Base-by-base conservation (phyloP, 53 echinoderm and acorn worm genomes). In the Hippasteria phrygiana region DNA sequence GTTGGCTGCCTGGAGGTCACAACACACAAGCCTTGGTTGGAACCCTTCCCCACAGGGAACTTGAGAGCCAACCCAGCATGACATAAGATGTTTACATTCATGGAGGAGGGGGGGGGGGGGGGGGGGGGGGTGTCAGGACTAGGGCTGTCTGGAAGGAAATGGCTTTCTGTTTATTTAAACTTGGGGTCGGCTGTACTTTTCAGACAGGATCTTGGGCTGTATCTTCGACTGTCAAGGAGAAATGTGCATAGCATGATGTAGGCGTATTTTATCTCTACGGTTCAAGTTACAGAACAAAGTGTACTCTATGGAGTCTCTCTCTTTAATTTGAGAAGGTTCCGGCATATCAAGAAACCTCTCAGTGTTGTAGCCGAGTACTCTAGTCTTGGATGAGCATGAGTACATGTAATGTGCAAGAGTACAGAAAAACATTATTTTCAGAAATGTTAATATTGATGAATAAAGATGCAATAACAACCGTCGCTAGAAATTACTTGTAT, bases 131-230 rank as follows among this genome's bases (percentile, higher is more conserved):
- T 70, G 42, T 82, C 82, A 66, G 82, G 71, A 71, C 22, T 43
- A 71, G 53, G 47, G 35, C 71, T 85, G 85, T 85, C 85, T 85
- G 85, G 82, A 39, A 51, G 64, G 82, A 43, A 65, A 62, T 40
- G 51, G 34, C 51, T 32, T 8, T 48, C 71, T 85, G 85, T 85
- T 85, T 85, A 85, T 85, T 70, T 85, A 70, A 71, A 35, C 85
- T 50, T 71, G 22, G 47, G 85, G 85, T 85, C 85, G 37, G 34
- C 70, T 85, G 85, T 51, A 85, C 85, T 85, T 85, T 82, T 59
- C 13, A n/a, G n/a, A n/a, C n/a, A n/a, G 22, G 10, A 37, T 37
- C 34, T 24, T 67, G 69, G n/a, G n/a, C n/a, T 67, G 17, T 67
- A 33, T 35, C 34, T 37, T 67, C 9, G 9, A 16, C 16, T 2